phyloP scores from a whole-genome alignment of 2,113 vertebrate species.

The Ceyx melanurus region DNA sequence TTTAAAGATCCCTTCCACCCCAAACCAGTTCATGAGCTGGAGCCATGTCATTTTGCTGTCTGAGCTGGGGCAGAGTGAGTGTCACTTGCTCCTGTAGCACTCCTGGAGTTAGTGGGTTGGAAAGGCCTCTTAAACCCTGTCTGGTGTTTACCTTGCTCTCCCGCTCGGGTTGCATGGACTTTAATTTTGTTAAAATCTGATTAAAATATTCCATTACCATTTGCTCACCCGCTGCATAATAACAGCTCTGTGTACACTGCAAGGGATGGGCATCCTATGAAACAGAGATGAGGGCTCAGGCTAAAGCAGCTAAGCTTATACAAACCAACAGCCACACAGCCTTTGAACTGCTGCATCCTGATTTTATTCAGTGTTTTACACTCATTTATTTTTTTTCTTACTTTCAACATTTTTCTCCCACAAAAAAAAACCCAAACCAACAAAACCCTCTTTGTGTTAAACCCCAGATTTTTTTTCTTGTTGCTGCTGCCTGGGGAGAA shows the following conservation, averaged over 20 bases:
- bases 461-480: background rate
- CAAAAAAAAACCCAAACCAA: background rate
- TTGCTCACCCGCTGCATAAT: background rate
- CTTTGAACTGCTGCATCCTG: background rate
- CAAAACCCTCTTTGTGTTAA: background rate
- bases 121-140: background rate
- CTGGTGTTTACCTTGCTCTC: background rate
- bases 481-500: constrained; percentile 1
- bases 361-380: background rate
- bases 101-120: background rate
- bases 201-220: background rate
- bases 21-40: background rate
- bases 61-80: background rate
- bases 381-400: background rate
- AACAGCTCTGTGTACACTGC: accelerated
- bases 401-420: background rate
- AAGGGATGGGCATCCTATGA: background rate
- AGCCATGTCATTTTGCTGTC: background rate
- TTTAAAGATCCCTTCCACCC: background rate
- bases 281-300: background rate
- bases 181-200: background rate
- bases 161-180: background rate
- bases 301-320: background rate
- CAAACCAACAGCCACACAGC: background rate
- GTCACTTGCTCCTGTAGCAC: accelerated